These are phyloP conservation scores for Pelvicachromis taeniatus DNA, from an alignment of 2,113 vertebrate genomes.

Conservation along the genomic window DNA sequence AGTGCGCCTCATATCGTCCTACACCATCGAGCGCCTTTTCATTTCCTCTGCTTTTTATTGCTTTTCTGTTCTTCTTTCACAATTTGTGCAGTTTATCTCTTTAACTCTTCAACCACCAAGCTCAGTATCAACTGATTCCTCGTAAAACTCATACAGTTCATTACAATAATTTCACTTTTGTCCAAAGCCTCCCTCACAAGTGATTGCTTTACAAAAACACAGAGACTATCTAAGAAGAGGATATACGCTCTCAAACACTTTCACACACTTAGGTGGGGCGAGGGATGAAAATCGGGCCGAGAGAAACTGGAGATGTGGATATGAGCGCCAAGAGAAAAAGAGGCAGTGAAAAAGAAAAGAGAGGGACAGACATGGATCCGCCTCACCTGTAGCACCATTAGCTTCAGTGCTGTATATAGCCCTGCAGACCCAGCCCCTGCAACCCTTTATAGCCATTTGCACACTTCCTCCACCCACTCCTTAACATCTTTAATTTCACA, in stretches of 20 bases:
- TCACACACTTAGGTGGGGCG: conserved; percentile 51
- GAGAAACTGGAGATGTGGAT: conserved; percentile 61
- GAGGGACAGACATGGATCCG: conserved; percentile 32
- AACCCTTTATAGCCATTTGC: conserved; percentile 8
- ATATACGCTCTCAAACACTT: conserved; percentile 13
- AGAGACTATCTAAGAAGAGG: background rate
- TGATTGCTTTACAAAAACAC: background rate
- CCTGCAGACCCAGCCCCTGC: background rate
- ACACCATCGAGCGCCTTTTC: conserved; percentile 54
- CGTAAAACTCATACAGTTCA: background rate
- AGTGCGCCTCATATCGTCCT: conserved; percentile 36
- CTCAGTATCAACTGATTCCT: background rate
- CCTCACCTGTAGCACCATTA: conserved; percentile 26
- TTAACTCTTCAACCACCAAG: conserved; percentile 17
- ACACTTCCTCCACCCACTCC: conserved; percentile 7
- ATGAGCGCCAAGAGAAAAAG: conserved; percentile 17
- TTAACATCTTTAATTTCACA: conserved; percentile 63
- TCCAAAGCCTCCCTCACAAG: background rate
- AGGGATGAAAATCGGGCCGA: conserved; percentile 44
- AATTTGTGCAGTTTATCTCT: background rate
- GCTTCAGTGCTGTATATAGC: background rate
- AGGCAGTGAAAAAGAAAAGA: conserved; percentile 16
- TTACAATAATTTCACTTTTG: background rate
- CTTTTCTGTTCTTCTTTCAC: conserved; percentile 9
- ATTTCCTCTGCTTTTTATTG: conserved; percentile 67